Percentiles rank a stretch among this genome's conserved stretches.
These are phyloP conservation scores for Boloria euphrosyne DNA, from an alignment of 2,888 invertebrate species.

Conservation along the genomic window DNA sequence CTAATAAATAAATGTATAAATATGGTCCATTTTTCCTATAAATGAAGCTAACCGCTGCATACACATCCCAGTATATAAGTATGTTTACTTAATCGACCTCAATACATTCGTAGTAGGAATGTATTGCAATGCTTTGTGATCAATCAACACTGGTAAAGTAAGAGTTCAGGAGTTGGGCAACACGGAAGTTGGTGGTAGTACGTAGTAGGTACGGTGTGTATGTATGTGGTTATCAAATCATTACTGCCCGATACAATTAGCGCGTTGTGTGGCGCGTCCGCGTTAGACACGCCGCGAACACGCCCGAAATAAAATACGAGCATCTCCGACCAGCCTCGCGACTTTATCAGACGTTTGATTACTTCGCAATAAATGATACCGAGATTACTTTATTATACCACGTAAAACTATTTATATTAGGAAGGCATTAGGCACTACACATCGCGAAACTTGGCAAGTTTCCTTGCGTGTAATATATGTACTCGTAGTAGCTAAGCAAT, in stretches of 20 bases:
- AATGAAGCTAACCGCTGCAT: no score
- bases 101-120: no score
- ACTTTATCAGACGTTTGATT: conserved; percentile 15
- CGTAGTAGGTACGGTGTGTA: background rate
- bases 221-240: conserved; percentile 11
- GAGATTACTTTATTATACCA: conserved; percentile 9
- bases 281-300: conserved; percentile 33
- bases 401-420: background rate
- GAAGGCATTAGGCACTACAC: background rate
- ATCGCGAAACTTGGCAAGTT: no score
- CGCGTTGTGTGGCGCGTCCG: conserved; percentile 4
- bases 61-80: no score
- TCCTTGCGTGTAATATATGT: no score
- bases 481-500: no score
- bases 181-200: background rate
- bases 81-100: no score
- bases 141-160: no score
- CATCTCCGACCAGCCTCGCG: conserved; percentile 1
- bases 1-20: no score
- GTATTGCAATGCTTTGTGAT: no score
- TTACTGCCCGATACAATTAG: conserved; percentile 13
- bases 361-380: conserved; percentile 14
- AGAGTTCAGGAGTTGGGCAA: background rate
- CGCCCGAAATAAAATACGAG: conserved; percentile 38
- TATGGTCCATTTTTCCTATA: no score